phyloP scores from a whole-genome alignment of 2,113 vertebrate species.

The Morone saxatilis region DNA sequence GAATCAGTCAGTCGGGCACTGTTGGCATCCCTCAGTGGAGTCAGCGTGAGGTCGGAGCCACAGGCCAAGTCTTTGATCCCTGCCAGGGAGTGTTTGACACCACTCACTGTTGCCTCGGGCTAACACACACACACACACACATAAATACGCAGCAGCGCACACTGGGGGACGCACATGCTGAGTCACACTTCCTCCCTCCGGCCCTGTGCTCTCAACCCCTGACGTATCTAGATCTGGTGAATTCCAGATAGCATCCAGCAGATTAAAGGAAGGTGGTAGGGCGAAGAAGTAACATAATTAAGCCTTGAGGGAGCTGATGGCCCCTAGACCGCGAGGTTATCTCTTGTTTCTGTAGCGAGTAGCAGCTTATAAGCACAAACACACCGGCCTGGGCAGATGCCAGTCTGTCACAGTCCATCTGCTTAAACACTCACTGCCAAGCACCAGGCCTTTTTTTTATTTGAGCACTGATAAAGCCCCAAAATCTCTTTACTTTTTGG shows the following conservation, averaged over 20 bases:
- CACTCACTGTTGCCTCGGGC: conserved; percentile 40
- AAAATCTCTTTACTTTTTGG: conserved; percentile 16
- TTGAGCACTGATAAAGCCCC: conserved; percentile 1
- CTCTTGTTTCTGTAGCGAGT: conserved; percentile 34
- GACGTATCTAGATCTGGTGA: background rate
- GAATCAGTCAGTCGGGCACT: conserved; percentile 4
- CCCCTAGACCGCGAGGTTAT: conserved; percentile 19
- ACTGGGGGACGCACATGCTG: conserved; percentile 16
- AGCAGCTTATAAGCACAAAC: conserved; percentile 44
- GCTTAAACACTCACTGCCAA: conserved; percentile 26
- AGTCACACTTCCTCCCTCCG: conserved; percentile 13
- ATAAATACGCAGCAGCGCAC: background rate
- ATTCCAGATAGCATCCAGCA: conserved; percentile 36
- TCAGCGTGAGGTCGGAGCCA: conserved; percentile 31
- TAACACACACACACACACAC: conserved; percentile 16
- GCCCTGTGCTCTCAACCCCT: conserved; percentile 16
- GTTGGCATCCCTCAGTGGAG: conserved; percentile 17
- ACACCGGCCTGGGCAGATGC: conserved; percentile 27
- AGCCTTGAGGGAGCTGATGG: conserved; percentile 30
- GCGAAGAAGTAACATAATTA: conserved; percentile 44
- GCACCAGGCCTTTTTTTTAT: background rate
- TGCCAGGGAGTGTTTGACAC: conserved; percentile 47
- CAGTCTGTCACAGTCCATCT: conserved; percentile 50
- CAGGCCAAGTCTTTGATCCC: conserved; percentile 50
- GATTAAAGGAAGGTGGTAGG: conserved; percentile 43